Base-by-base conservation (phyloP, 2,797 vertebrate genomes). In the Lateolabrax maculatus region DNA sequence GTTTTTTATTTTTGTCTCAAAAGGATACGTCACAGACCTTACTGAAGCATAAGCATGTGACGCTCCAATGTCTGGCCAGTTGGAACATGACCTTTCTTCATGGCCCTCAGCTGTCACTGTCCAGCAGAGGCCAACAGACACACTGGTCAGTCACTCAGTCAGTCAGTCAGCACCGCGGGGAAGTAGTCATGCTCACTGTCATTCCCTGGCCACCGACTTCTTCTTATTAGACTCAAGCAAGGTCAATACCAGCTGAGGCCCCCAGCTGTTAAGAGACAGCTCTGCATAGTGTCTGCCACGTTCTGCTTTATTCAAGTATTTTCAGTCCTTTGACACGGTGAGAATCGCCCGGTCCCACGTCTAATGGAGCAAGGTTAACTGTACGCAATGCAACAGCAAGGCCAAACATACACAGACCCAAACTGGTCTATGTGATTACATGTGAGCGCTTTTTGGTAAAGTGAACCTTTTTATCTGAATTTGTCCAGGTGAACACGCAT, bases 71-170 rank as follows among this genome's bases (percentile, higher is more conserved):
- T 86, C 57, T 76, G 68, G 63, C 67, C 67, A 60, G 44, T 81
- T 75, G 53, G 74, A 87, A 76, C 58, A 60, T 88, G 82, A 91
- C 87, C 90, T 93, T 92, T 87, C 68, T 74, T 64, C 52, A 19
- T 76, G 75, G 83, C 85, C 78, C 67, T 88, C 83, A 89, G 91
- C 86, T 82, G 80, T 90, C 72, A 53, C 77, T 74, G 82, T 84
- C 84, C 79, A 90, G 80, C 84, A 92, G 84, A 88, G 75, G 86
- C 88, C 87, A 91, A 84, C 84, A 91, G 76, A 90, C 84, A 67
- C 80, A 71, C 75, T 83, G 86, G 79, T 77, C 85, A 68, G 78
- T 87, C 79, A 61, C 53, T 79, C 60, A 51, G 36, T 78, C 77
- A 62, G 65, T 83, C 70, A 46, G 29, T 71, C 51, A 72, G 63